Percentiles rank a stretch among this genome's conserved stretches.
These are phyloP conservation scores for Fregata magnificens DNA, from an alignment of 2,113 vertebrate species.

Conservation along the genomic window DNA sequence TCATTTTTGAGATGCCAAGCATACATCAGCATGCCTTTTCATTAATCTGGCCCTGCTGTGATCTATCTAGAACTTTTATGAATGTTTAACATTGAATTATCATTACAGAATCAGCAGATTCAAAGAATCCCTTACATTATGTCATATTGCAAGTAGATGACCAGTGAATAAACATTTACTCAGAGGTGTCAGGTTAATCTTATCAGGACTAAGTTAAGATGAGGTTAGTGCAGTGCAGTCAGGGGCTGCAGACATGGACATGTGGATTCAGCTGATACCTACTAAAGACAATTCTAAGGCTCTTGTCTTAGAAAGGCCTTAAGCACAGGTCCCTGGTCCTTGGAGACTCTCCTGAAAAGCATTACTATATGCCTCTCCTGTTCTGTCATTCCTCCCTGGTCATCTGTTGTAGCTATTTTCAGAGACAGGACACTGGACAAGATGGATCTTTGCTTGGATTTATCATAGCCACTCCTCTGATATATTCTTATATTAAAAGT, in stretches of 20 bases:
- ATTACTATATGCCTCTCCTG: background rate
- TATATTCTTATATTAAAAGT: background rate
- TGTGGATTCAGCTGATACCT: background rate
- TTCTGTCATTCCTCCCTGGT: background rate
- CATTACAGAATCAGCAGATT: background rate
- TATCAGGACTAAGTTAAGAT: background rate
- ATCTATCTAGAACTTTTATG: background rate
- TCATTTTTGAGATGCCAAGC: background rate
- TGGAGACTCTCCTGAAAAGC: background rate
- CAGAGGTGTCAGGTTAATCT: background rate
- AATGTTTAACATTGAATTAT: background rate
- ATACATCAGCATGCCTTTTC: background rate
- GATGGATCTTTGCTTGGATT: background rate
- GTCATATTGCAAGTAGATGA: background rate
- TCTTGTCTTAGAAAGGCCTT: background rate
- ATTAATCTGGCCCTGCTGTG: background rate
- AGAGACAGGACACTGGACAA: background rate
- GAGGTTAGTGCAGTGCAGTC: background rate
- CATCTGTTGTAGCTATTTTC: background rate
- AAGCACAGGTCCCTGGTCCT: background rate
- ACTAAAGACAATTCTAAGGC: background rate
- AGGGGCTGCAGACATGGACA: background rate
- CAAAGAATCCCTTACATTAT: background rate
- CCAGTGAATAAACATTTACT: background rate
- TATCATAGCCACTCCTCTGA: background rate